phyloP scores from a whole-genome alignment of 1,140 invertebrate species.

The Dryas iulia region DNA sequence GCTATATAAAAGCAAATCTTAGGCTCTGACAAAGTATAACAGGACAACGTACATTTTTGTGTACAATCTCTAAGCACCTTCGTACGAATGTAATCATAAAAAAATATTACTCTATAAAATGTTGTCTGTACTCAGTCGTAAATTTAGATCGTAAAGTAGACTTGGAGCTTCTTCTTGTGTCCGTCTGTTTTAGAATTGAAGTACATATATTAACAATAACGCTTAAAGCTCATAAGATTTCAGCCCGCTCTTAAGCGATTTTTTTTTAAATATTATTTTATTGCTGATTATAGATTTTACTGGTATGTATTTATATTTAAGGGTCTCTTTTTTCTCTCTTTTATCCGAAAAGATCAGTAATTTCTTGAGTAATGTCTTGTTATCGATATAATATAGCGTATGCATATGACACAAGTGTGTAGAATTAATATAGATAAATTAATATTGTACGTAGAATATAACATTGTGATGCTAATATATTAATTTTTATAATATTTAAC shows the following conservation, averaged over 20 bases:
- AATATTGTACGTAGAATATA: not conserved
- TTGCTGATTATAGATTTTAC: not conserved
- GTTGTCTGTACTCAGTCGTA: not conserved
- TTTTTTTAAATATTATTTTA: not conserved
- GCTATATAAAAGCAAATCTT: too few species aligned
- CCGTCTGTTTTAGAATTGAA: slow-evolving; percentile 39
- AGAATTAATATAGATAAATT: not conserved
- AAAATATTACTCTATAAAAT: not conserved
- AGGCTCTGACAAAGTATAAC: not conserved
- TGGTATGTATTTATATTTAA: not conserved
- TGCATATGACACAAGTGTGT: not conserved
- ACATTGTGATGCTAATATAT: not conserved
- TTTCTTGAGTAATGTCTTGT: too few species aligned
- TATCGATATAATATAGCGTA: not conserved
- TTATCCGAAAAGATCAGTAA: too few species aligned
- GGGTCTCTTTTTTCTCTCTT: not conserved
- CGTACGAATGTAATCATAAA: not conserved
- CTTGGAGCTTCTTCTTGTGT: slow-evolving; percentile 29
- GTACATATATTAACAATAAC: slow-evolving; percentile 21
- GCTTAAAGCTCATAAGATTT: not conserved
- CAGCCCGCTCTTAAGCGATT: not conserved
- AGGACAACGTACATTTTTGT: not conserved
- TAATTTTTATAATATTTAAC: not conserved
- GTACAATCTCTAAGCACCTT: not conserved
- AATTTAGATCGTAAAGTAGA: slow-evolving; percentile 21